phyloP scores from a whole-genome alignment of 2,113 vertebrate species.

The Polyodon spathula region DNA sequence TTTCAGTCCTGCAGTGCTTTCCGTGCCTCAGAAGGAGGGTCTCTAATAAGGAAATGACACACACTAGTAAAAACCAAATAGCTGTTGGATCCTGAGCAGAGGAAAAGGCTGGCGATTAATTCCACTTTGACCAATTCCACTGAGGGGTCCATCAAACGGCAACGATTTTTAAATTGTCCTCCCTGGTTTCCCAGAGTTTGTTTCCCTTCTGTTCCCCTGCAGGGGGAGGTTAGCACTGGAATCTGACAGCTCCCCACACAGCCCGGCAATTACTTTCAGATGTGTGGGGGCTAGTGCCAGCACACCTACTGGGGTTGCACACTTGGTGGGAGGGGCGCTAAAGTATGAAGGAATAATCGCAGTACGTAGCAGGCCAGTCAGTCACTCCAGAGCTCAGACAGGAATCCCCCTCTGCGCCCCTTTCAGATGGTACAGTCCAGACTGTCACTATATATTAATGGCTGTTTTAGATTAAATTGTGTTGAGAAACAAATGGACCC shows the following conservation, averaged over 20 bases:
- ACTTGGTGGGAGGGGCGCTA: slow-evolving; percentile 9
- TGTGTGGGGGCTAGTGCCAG: slow-evolving; percentile 31
- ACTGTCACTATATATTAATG: too few species aligned
- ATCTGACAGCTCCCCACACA: slow-evolving; percentile 45
- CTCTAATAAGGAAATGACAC: slow-evolving; percentile 64
- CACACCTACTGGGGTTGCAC: slow-evolving; percentile 18
- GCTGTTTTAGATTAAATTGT: too few species aligned
- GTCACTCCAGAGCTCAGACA: too few species aligned
- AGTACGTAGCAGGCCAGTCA: slow-evolving; percentile 4
- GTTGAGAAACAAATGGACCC: too few species aligned
- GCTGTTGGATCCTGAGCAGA: slow-evolving; percentile 38
- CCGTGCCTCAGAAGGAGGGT: too few species aligned
- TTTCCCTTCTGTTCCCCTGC: slow-evolving; percentile 43
- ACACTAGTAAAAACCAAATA: slow-evolving; percentile 27
- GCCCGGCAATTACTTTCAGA: slow-evolving; percentile 57
- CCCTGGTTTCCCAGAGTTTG: slow-evolving; percentile 50
- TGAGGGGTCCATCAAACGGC: slow-evolving; percentile 63
- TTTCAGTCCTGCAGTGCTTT: slow-evolving; percentile 24
- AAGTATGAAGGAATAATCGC: neutral
- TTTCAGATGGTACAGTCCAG: too few species aligned
- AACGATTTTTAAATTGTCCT: slow-evolving; percentile 55
- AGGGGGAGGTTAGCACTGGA: slow-evolving; percentile 42
- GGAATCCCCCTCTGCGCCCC: too few species aligned
- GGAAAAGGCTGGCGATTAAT: slow-evolving; percentile 55
- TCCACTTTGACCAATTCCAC: slow-evolving; percentile 49